Conservation (phyloP, 2,888 invertebrate species). For the Cephus pygmeus region DNA sequence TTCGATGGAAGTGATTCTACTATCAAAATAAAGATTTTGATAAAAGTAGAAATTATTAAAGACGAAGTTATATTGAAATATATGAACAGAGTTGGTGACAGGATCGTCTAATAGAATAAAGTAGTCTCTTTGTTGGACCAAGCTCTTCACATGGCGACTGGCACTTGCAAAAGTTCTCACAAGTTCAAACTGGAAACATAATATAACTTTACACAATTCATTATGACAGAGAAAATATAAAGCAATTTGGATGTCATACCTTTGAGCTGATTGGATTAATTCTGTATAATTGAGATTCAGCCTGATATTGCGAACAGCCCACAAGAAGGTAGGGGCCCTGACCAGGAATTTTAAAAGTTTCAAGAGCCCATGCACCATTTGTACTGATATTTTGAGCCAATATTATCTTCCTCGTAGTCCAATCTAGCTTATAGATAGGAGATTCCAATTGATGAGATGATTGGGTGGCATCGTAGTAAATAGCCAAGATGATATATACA, state of each 20-base stretch:
- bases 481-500: constrained; percentile 46
- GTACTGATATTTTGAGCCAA: constrained; percentile 42
- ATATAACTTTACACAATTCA: neutral
- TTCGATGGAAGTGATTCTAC: constrained; percentile 39
- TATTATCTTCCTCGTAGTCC: constrained; percentile 24
- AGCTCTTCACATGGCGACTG: constrained; percentile 43
- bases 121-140: constrained; percentile 31
- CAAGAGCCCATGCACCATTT: constrained; percentile 41
- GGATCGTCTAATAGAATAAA: constrained; percentile 51
- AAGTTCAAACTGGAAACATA: constrained; percentile 34
- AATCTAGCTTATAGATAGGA: constrained; percentile 43
- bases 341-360: constrained; percentile 38
- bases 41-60: constrained; percentile 46
- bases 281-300: constrained; percentile 42
- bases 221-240: neutral
- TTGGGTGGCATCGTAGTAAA: constrained; percentile 42
- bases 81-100: constrained; percentile 42
- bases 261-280: constrained; percentile 29
- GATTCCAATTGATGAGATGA: constrained; percentile 42
- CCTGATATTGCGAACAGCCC: constrained; percentile 38
- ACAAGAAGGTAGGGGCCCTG: constrained; percentile 37
- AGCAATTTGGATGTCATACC: constrained; percentile 25
- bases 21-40: constrained; percentile 48
- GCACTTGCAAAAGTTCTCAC: constrained; percentile 43
- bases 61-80: constrained; percentile 41